Evolutionary conservation across 2,113 vertebrate genomes (phyloP), one percentile per base, ranked within the genome.

Genomic region (Malaclemys terrapin): DNA sequence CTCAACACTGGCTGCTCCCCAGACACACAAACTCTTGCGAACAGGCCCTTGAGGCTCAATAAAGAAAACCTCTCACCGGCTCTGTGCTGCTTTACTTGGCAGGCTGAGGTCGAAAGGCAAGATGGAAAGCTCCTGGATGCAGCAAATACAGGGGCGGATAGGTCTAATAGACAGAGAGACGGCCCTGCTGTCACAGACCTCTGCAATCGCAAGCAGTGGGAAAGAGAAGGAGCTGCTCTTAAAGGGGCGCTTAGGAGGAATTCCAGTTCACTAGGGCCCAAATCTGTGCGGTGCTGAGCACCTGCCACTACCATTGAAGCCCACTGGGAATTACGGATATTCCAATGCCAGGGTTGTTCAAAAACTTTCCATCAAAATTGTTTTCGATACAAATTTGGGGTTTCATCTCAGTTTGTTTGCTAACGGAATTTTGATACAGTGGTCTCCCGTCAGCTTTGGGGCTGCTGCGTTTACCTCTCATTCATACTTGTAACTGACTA

Each of bases 161-260:
- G 53, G 2, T 80, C 29, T 57, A 31, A 19, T 3, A 9, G 0
- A 0, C 7, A 3, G 49, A 13, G 24, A 87, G 72, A 0, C 1
- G 38, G 4, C 20, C 49, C 17, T 52, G 31, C 50, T 50, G 10
- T 17, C 78, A 29, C 6, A 17, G 13, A 25, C 11, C 29, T 20
- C 65, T 5, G 16, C 35, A 38, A 38, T 38, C 2, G 5, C 65
- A n/a, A 10, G 65, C 35, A 20, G 17, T n/a, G 65, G 8, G 14
- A 35, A 38, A 35, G 35, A 38, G n/a, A 62, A 62, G 6, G 62
- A 35, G 31, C 35, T 20, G 65, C 65, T 69, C 62, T 69, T n/a
- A 69, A 69, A 69, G 65, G 35, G 35, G 62, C 31, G 19, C 31
- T 8, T 62, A 16, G 31, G 62, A n/a, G 35, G 62, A 69, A 69